Percentiles rank a stretch among this genome's conserved stretches.
Evolutionary conservation across 2,888 invertebrate species (phyloP).

Genomic region (Palloptera scutellata): DNA sequence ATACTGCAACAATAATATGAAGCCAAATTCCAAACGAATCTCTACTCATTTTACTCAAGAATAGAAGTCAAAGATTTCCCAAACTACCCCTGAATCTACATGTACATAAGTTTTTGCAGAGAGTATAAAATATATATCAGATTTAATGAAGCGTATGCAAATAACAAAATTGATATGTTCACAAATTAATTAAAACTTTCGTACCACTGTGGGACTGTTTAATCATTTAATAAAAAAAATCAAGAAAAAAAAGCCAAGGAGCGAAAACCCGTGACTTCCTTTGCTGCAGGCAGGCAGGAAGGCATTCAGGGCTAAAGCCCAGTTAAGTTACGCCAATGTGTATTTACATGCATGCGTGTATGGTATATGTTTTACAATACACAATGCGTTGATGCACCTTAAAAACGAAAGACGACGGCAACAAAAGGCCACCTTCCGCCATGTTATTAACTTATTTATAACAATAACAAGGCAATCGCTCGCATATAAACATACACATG

Average conservation of each 20-base stretch:
- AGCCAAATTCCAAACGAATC: too few species aligned
- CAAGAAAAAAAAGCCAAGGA: constrained; percentile 27
- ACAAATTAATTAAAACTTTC: background rate
- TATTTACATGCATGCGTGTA: constrained; percentile 2
- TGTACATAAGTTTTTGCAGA: too few species aligned
- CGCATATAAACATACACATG: constrained; percentile 17
- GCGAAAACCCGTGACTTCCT: constrained; percentile 47
- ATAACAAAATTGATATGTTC: background rate
- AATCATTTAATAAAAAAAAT: constrained; percentile 54
- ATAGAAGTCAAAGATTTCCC: too few species aligned
- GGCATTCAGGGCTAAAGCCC: constrained; percentile 5
- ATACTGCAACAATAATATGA: too few species aligned
- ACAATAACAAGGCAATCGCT: constrained; percentile 53
- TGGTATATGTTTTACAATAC: constrained; percentile 8
- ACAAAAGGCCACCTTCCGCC: constrained; percentile 62
- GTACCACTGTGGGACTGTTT: constrained; percentile 39
- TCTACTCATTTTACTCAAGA: too few species aligned
- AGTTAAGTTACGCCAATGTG: constrained; percentile 15
- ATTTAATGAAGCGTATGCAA: background rate
- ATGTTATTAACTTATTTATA: constrained; percentile 66
- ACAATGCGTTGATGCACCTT: constrained; percentile 1
- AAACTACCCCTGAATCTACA: too few species aligned
- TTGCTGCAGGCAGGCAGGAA: constrained; percentile 36
- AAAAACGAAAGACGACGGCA: constrained; percentile 28
- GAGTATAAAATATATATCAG: constrained; percentile 9